Conservation (phyloP, 1,140 invertebrate species). For the Spodoptera litura region DNA sequence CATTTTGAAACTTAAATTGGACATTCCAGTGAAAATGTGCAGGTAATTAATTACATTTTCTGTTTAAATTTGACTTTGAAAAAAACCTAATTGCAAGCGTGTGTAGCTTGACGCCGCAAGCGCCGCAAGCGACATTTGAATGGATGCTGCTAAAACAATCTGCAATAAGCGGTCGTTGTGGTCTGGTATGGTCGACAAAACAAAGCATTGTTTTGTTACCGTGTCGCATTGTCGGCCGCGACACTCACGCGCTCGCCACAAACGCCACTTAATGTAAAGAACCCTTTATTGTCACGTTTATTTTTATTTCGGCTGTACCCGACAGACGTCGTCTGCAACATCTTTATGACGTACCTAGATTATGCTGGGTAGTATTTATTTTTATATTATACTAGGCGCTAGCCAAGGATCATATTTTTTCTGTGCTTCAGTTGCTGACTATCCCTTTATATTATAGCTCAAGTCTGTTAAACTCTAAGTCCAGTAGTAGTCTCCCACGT, state of each 20-base stretch:
- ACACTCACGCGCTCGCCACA: constrained; percentile 31
- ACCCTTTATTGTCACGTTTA: constrained; percentile 36
- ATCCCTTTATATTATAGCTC: no score
- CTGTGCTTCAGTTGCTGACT: neutral
- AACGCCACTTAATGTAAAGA: constrained; percentile 49
- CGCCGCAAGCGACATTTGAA: constrained; percentile 54
- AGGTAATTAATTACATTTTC: constrained; percentile 8
- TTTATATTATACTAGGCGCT: constrained; percentile 2
- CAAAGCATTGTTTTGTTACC: constrained; percentile 52
- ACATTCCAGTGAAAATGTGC: neutral
- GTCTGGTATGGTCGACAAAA: constrained; percentile 44
- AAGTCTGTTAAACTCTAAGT: no score
- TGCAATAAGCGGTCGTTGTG: constrained; percentile 53
- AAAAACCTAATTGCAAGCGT: constrained; percentile 45
- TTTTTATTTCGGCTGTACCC: constrained; percentile 24
- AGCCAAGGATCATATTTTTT: neutral
- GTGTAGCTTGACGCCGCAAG: constrained; percentile 45
- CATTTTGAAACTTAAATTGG: constrained; percentile 7
- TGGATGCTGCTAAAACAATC: constrained; percentile 53
- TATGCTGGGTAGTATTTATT: constrained; percentile 12
- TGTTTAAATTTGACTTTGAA: neutral
- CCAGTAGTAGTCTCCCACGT: no score
- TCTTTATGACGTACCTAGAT: constrained; percentile 28
- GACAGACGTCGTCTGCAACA: constrained; percentile 9
- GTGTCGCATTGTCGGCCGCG: constrained; percentile 29